Evolutionary conservation across 2,888 invertebrate genomes (phyloP), one percentile per base, ranked within the genome.

Genomic region (Hypsopygia costalis): DNA sequence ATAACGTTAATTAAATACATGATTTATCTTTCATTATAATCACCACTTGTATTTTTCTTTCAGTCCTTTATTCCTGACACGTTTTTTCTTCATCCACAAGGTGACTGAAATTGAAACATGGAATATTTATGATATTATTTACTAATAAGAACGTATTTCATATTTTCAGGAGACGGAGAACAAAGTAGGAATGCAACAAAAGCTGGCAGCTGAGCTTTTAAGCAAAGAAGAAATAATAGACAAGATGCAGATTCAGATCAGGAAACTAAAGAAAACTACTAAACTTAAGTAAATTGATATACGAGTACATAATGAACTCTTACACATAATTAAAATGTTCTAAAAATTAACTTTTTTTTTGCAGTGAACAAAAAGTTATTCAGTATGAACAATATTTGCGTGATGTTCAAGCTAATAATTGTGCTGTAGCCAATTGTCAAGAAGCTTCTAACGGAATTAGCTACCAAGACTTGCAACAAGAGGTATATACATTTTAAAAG

Each of bases 121-220:
- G 16, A 16, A 2, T 4, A 16, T 16, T 16, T 16, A 10, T 34
- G 31, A 38, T 31, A 33, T 20, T 16, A 21, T 16, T 28, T 22
- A 16, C 1, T 11, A 21, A 6, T 35, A 10, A 34, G 31, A 25
- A n/a, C 35, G 11, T 16, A 21, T 11, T 33, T 7, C 35, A 16
- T 16, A 16, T 16, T 16, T 36, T 46, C 63, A 81, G 78, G 86
- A 87, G 48, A 61, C 81, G 0, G 86, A 88, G 11, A 79, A 81
- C 51, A 83, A 85, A 60, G 67, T 80, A 51, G 80, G 80, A 27
- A 75, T 85, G 58, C 83, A 90, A 62, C 87, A 88, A 51, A 88
- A 87, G 58, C 48, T 90, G 50, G 83, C 86, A 3, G 81, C 81
- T 5, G 90, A 91, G 46, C 69, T 91, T 21, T 49, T 85, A 5